Conservation (phyloP, 2,888 invertebrate species). For the Melikaiella ostensackeni region DNA sequence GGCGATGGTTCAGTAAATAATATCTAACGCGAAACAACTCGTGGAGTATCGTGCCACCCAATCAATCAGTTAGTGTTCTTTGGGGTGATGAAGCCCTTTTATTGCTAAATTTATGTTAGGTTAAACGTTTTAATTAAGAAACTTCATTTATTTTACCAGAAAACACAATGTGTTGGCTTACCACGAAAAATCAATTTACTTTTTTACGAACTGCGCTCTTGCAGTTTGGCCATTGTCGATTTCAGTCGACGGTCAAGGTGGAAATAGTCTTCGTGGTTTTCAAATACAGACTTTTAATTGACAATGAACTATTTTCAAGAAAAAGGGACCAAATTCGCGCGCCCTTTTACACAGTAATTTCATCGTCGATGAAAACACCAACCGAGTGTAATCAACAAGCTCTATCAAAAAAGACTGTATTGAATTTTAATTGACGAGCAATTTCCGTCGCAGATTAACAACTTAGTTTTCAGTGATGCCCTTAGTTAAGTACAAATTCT, state of each 20-base stretch:
- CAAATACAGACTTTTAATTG: constrained; percentile 51
- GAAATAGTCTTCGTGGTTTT: constrained; percentile 57
- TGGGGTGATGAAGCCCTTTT: constrained; percentile 5
- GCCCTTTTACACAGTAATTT: neutral
- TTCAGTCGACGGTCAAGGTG: constrained; percentile 56
- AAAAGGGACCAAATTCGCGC: neutral
- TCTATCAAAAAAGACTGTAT: neutral
- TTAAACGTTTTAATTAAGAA: neutral
- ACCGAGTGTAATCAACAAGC: neutral
- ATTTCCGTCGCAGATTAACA: neutral
- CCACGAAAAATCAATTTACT: constrained; percentile 75
- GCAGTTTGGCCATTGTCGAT: constrained; percentile 56
- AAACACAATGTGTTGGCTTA: constrained; percentile 58
- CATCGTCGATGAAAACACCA: constrained; percentile 17
- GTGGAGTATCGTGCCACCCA: constrained; percentile 41
- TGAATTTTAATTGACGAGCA: neutral
- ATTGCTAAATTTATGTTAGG: constrained; percentile 42
- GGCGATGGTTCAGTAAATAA: constrained; percentile 65
- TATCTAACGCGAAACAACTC: constrained; percentile 55
- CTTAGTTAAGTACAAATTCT: neutral
- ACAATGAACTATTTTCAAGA: constrained; percentile 4
- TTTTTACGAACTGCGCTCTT: constrained; percentile 58
- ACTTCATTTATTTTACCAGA: too few relatives aligned
- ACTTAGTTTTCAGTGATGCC: constrained; percentile 39
- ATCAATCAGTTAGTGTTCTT: constrained; percentile 34